phyloP scores from a whole-genome alignment of 2,888 invertebrate species.

The Lysandra bellargus region DNA sequence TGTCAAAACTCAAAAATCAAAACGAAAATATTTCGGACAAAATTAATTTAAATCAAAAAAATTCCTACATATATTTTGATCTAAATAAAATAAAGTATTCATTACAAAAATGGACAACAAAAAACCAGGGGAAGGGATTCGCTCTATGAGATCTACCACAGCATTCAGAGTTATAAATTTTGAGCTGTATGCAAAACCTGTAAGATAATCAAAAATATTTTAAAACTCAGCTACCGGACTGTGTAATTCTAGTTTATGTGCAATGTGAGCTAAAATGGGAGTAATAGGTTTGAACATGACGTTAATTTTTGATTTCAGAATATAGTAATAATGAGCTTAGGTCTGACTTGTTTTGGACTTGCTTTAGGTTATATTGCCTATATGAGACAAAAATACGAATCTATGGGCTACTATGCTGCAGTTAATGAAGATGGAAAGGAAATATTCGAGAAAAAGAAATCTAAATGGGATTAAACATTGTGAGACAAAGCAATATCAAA shows the following conservation, averaged over 20 bases:
- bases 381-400: conserved; percentile 90
- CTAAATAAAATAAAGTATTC: background rate
- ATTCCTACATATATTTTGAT: background rate
- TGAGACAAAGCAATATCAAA: background rate
- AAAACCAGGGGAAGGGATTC: conserved; percentile 87
- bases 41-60: background rate
- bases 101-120: conserved; percentile 45
- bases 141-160: conserved; percentile 86
- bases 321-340: conserved; percentile 90
- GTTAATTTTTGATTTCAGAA: conserved; percentile 84
- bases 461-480: conserved; percentile 85
- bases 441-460: conserved; percentile 86
- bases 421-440: conserved; percentile 89
- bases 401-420: conserved; percentile 89
- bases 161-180: conserved; percentile 92
- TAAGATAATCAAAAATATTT: conserved; percentile 69
- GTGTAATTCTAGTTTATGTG: background rate
- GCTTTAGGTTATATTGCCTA: conserved; percentile 91
- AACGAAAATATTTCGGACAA: background rate
- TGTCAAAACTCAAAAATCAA: too few species aligned
- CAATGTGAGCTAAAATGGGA: background rate
- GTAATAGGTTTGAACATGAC: background rate
- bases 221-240: background rate
- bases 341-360: conserved; percentile 86
- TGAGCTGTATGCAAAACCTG: conserved; percentile 94